Base-by-base conservation (phyloP, 2,113 vertebrate species). In the Leiothrix lutea region DNA sequence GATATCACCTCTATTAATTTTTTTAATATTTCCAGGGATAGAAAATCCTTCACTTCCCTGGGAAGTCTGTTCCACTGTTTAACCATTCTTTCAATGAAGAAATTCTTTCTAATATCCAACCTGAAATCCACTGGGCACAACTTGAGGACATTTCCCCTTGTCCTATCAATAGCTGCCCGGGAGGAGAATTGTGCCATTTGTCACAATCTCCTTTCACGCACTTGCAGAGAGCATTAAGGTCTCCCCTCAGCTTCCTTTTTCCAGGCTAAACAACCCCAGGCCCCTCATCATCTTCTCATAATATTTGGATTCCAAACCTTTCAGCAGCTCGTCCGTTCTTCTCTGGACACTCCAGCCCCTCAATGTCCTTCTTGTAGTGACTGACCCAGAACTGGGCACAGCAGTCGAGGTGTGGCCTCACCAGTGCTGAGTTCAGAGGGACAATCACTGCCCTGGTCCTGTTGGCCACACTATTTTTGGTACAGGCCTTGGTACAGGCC, bases 391-490 rank as follows among this genome's bases (percentile, higher is more conserved):
- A 19, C 8, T 31, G 62, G 16, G 4, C 21, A 35, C 5, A 19
- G n/a, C 2, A 69, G 3, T 35, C 0, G 0, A 69, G 40, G 9
- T 26, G 17, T 2, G 20, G 6, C 7, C 17, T 29, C 61, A 29
- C 4, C 69, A 14, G 69, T 38, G 28, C 23, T 0, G 0, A 45
- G 8, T 8, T 8, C 23, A 29, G 12, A 2, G 26, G 8, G 7
- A 4, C 25, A 29, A 22, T 28, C 65, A 0, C 29, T 61, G 20
- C 3, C 11, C 14, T 74, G 19, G 9, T 67, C 44, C 61, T 60
- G 11, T 17, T 89, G 61, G 24, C 16, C 16, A 18, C 25, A 3
- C 8, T 7, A 7, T 3, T 47, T 8, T 6, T 54, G 47, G 2
- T 31, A 7, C 5, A 61, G n/a, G 6, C 24, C 29, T 6, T 54